phyloP scores from a whole-genome alignment of 2,797 vertebrate genomes.

The Rachycentron canadum region DNA sequence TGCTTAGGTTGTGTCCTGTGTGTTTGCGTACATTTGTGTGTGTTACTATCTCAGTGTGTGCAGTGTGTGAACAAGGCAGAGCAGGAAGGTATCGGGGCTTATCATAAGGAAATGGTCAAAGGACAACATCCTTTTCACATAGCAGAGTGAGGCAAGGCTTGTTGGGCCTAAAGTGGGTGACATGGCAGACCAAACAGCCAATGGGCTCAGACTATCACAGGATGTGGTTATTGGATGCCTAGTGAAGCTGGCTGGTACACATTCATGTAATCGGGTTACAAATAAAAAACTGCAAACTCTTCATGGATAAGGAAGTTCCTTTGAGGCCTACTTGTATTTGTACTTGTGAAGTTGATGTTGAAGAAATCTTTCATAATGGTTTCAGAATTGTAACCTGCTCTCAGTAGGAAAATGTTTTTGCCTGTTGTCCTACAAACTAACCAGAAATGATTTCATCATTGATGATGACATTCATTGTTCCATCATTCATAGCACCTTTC shows the following conservation, averaged over 20 bases:
- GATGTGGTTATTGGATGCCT: not conserved
- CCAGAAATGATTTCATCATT: no score
- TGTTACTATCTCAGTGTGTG: slow-evolving; percentile 39
- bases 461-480: no score
- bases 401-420: no score
- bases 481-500: not conserved
- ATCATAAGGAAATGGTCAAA: slow-evolving; percentile 86
- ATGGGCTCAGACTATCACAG: not conserved
- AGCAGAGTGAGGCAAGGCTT: slow-evolving; percentile 47
- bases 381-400: not conserved
- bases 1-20: slow-evolving; percentile 42
- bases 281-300: not conserved
- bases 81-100: slow-evolving; percentile 82
- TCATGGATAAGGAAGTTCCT: not conserved
- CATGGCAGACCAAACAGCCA: not conserved
- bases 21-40: slow-evolving; percentile 27
- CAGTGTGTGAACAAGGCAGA: slow-evolving; percentile 69
- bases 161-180: slow-evolving; percentile 30
- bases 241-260: not conserved
- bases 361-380: not conserved
- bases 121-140: slow-evolving; percentile 83
- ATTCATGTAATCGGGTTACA: not conserved
- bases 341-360: not conserved
- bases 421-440: not conserved
- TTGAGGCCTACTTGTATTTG: not conserved